Evolutionary conservation across 2,888 invertebrate species (phyloP).

Genomic region (Pegoplata infirma): DNA sequence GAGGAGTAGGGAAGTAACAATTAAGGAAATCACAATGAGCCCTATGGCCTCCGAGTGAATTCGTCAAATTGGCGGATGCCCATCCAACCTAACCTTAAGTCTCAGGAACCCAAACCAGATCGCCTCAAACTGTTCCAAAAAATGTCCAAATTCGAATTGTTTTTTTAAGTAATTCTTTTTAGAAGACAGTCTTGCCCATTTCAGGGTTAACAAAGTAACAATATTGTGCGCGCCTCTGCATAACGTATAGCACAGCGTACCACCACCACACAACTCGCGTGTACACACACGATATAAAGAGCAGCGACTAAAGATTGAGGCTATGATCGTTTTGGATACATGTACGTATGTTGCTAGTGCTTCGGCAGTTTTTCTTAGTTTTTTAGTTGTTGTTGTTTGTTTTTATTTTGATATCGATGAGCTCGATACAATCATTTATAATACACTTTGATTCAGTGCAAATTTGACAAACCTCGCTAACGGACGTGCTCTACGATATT

Average conservation of each 20-base stretch:
- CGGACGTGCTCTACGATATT: constrained; percentile 68
- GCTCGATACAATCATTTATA: constrained; percentile 57
- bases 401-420: constrained; percentile 48
- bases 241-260: constrained; percentile 23
- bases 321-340: constrained; percentile 16
- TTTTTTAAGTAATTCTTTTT: too few relatives aligned
- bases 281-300: background rate
- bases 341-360: constrained; percentile 3
- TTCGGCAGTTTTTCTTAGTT: constrained; percentile 17
- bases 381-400: too few relatives aligned
- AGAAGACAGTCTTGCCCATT: too few relatives aligned
- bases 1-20: too few relatives aligned
- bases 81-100: too few relatives aligned
- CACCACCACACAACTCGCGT: constrained; percentile 7
- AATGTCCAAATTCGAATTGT: too few relatives aligned
- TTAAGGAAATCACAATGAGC: too few relatives aligned
- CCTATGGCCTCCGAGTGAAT: too few relatives aligned
- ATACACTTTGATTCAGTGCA: constrained; percentile 70
- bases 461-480: constrained; percentile 71
- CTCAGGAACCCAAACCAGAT: too few relatives aligned
- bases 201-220: constrained; percentile 8
- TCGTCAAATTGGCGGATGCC: too few relatives aligned
- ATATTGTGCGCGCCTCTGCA: constrained; percentile 53
- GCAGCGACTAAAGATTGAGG: background rate
- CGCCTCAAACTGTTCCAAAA: too few relatives aligned